These are phyloP conservation scores for Yponomeuta malinellus DNA, from an alignment of 2,888 invertebrate genomes.

Conservation along the genomic window DNA sequence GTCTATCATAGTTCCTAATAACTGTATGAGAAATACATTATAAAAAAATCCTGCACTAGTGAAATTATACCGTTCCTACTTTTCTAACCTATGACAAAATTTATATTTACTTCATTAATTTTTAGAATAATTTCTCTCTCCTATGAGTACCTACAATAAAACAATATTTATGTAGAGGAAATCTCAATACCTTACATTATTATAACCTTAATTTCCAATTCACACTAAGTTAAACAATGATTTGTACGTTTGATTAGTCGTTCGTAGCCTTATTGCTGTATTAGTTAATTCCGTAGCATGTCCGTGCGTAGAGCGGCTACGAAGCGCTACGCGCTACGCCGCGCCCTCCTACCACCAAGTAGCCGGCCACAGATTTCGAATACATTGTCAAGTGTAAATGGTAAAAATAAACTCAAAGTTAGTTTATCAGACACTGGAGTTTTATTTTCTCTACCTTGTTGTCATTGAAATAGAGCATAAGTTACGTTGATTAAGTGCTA, in stretches of 20 bases:
- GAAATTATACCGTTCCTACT: conserved; percentile 74
- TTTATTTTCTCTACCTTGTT: conserved; percentile 46
- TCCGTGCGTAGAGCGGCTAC: conserved; percentile 33
- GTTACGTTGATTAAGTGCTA: neutral
- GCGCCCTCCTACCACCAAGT: conserved; percentile 41
- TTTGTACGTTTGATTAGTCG: neutral
- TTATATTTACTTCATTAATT: conserved; percentile 17
- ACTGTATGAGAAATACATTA: conserved; percentile 69
- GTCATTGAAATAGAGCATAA: neutral
- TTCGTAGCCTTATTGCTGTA: neutral
- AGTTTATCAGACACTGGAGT: conserved; percentile 74
- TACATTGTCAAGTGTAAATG: conserved; percentile 78
- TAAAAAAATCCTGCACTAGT: conserved; percentile 72
- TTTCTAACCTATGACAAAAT: conserved; percentile 64
- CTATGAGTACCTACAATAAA: neutral
- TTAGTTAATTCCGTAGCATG: conserved; percentile 12
- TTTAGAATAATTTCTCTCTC: neutral
- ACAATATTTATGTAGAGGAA: neutral
- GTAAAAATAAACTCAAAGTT: conserved; percentile 78
- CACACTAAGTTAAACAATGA: neutral
- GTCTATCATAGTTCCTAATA: conserved; percentile 76
- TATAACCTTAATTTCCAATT: neutral
- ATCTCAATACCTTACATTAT: neutral
- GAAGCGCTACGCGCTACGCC: conserved; percentile 63
- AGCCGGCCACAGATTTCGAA: conserved; percentile 74